phyloP scores from a whole-genome alignment of 2,113 vertebrate genomes.

The Platysteira castanea region DNA sequence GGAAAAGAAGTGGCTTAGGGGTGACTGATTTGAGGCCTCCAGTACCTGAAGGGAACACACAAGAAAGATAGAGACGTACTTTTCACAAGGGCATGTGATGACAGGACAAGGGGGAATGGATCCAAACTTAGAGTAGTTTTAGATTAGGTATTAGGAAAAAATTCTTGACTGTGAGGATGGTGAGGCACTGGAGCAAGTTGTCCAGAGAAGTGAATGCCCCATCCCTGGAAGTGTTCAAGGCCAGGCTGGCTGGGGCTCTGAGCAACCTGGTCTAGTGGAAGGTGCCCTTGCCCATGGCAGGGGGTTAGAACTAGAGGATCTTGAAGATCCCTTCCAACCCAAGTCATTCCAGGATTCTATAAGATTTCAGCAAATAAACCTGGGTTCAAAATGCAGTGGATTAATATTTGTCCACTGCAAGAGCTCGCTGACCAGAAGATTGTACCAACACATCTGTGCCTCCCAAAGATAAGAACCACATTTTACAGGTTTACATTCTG shows the following conservation, averaged over 20 bases:
- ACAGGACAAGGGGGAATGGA: background rate
- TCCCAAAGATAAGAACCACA: accelerated
- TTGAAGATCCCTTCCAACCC: background rate
- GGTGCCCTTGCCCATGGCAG: background rate
- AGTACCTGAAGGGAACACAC: background rate
- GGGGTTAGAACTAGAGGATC: background rate
- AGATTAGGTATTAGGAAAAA: background rate
- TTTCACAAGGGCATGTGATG: background rate
- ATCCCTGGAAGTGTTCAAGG: background rate
- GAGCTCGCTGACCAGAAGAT: background rate
- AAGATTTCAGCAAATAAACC: background rate
- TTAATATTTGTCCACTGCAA: background rate
- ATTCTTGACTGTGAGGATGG: background rate
- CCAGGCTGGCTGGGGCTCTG: background rate
- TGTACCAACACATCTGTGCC: background rate
- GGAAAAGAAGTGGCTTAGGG: background rate
- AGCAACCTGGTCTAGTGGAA: background rate
- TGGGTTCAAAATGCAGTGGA: background rate
- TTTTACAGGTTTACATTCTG: background rate
- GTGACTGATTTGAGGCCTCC: background rate
- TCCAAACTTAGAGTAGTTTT: background rate
- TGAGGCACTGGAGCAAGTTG: background rate
- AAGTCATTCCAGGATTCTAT: background rate
- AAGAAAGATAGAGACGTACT: background rate
- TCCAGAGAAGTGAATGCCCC: background rate